Base-by-base conservation (phyloP, 2,888 invertebrate genomes). In the Leptopilina drosophilae region DNA sequence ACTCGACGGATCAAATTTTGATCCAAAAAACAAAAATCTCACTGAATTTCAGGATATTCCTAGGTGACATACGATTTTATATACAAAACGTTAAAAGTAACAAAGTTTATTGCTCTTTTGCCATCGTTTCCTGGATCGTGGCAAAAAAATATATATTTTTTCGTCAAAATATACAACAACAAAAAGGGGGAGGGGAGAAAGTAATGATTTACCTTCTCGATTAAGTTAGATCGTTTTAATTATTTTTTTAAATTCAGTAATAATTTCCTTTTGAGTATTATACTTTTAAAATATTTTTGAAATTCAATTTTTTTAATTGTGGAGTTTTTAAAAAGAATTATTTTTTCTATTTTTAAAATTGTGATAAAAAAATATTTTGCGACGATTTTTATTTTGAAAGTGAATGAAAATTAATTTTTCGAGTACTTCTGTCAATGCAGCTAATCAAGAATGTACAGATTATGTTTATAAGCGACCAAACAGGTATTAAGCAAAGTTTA, bases 401-500 rank as follows among this genome's bases (percentile, higher is more conserved):
- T 11, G 49, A 4, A 49, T 20, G 6, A 33, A 40, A 26, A 56
- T 53, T n/a, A 7, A 73, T 56, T 56, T 33, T 56, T 5, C 33
- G 73, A 73, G 73, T 73, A 73, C 53, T 33, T 79, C 56, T 76
- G 40, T 4, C 67, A 78, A 82, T 80, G 79, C 80, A 80, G 77
- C 81, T 81, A 81, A 84, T 79, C 82, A 83, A 85, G 85, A 86
- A 87, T 90, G 90, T 90, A 90, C 87, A 90, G 89, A 87, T 87
- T 85, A 88, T 84, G 84, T 85, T 85, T 65, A 66, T 67, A 76
- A 49, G 77, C 56, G 20, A 79, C 46, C n/a, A 64, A n/a, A 86
- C 84, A 85, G 85, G 87, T 87, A 87, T 87, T 88, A 88, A 89
- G 89, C 88, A 87, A 87, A 85, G 85, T 88, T 87, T 87, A 85